Percentiles rank a stretch among this genome's conserved stretches.
Evolutionary conservation across 2,113 vertebrate genomes (phyloP).

Genomic region (Hiodon tergisus): DNA sequence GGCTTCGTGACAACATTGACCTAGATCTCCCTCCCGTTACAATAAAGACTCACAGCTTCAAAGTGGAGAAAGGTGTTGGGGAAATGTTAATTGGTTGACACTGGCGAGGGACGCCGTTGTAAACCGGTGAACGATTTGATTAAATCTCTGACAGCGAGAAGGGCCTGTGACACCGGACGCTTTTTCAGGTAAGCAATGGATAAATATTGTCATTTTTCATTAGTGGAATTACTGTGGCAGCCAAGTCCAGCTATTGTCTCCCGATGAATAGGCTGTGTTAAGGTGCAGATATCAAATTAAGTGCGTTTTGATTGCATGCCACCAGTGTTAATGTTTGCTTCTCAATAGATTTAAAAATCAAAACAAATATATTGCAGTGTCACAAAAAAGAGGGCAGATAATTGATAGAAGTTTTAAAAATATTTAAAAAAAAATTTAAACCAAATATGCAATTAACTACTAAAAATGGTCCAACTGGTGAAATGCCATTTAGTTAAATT

Average conservation of each 20-base stretch:
- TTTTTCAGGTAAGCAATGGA: conserved; percentile 8
- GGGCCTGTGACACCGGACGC: conserved; percentile 28
- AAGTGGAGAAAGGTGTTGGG: conserved; percentile 30
- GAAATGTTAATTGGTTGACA: conserved; percentile 52
- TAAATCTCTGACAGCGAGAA: conserved; percentile 20
- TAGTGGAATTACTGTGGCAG: conserved; percentile 34
- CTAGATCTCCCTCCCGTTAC: conserved; percentile 37
- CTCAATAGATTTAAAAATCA: neutral
- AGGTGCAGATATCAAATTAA: conserved; percentile 10
- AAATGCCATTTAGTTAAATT: conserved; percentile 31
- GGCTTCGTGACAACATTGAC: conserved; percentile 46
- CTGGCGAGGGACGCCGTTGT: conserved; percentile 30
- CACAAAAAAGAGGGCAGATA: conserved; percentile 15
- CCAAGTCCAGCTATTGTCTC: neutral
- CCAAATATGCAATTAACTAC: no score
- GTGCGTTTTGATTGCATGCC: conserved; percentile 35
- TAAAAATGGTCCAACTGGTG: conserved; percentile 33
- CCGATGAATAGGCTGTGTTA: neutral
- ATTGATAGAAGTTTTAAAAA: conserved; percentile 13
- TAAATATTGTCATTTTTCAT: conserved; percentile 41
- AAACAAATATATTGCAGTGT: conserved; percentile 9
- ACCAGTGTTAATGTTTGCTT: conserved; percentile 48
- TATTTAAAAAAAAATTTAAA: neutral
- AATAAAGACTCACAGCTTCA: conserved; percentile 30
- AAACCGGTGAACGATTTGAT: conserved; percentile 36